phyloP scores from a whole-genome alignment of 2,888 invertebrate genomes.

The Ornithoptera alexandrae region DNA sequence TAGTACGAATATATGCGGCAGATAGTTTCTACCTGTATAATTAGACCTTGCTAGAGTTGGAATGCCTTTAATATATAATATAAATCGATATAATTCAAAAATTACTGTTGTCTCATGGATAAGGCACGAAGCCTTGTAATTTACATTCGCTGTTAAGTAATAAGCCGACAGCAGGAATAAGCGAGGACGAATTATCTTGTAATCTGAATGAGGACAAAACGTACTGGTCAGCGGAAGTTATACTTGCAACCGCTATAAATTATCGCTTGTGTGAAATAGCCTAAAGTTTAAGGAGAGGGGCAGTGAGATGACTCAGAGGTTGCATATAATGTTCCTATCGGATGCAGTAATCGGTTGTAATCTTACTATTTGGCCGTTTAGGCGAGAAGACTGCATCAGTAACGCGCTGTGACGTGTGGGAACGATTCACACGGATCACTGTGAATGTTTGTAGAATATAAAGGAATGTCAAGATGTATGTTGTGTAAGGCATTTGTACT shows the following conservation, averaged over 20 bases:
- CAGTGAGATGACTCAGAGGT: conserved; percentile 21
- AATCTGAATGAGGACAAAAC: conserved; percentile 36
- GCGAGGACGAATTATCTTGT: conserved; percentile 44
- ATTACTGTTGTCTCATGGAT: conserved; percentile 41
- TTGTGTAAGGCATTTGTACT: conserved; percentile 59
- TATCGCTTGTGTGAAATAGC: conserved; percentile 48
- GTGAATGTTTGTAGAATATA: conserved; percentile 67
- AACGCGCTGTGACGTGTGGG: conserved; percentile 51
- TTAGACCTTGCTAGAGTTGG: conserved; percentile 43
- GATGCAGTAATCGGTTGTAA: conserved; percentile 35
- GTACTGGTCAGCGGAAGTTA: conserved; percentile 51
- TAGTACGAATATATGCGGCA: no score
- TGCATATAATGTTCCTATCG: conserved; percentile 33
- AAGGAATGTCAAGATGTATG: conserved; percentile 76
- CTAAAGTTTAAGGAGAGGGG: conserved; percentile 25
- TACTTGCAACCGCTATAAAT: conserved; percentile 44
- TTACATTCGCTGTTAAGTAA: conserved; percentile 51
- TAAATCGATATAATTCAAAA: conserved; percentile 45
- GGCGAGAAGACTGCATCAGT: conserved; percentile 45
- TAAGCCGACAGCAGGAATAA: conserved; percentile 42
- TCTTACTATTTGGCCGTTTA: conserved; percentile 25
- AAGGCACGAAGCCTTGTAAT: conserved; percentile 44
- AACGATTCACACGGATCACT: conserved; percentile 63
- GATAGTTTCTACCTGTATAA: no score
- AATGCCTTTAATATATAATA: conserved; percentile 49